Conservation (phyloP, 2,888 invertebrate genomes). For the Thysanoteuthis rhombus region DNA sequence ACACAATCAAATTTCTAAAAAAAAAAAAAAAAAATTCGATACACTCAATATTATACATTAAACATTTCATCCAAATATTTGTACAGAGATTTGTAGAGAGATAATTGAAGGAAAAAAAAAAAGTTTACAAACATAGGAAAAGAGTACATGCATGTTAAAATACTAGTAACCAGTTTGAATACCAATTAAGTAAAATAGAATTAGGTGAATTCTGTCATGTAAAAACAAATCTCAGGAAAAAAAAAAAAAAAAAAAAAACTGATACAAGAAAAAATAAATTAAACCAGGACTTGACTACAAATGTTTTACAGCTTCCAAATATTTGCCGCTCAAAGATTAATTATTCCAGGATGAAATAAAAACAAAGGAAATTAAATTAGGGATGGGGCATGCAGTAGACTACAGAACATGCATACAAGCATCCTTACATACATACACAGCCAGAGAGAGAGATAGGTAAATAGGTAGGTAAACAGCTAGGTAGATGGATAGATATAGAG, state of each 20-base stretch:
- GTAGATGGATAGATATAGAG: background rate
- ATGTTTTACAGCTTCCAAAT: background rate
- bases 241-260: background rate
- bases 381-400: background rate
- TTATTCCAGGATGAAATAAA: no score
- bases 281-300: background rate
- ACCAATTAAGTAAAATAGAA: background rate
- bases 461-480: background rate
- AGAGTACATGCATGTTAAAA: background rate
- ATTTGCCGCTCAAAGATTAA: background rate
- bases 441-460: no score
- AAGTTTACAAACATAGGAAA: background rate
- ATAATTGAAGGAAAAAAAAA: no score
- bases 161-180: background rate
- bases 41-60: background rate
- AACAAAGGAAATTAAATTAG: background rate
- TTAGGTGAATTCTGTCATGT: background rate
- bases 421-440: constrained; percentile 21
- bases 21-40: background rate
- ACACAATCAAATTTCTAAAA: background rate
- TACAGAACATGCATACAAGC: constrained; percentile 26
- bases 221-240: background rate
- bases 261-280: background rate
- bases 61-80: background rate
- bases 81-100: background rate